Conservation (phyloP, 2,797 vertebrate species). For the Sebastolobus altivelis region DNA sequence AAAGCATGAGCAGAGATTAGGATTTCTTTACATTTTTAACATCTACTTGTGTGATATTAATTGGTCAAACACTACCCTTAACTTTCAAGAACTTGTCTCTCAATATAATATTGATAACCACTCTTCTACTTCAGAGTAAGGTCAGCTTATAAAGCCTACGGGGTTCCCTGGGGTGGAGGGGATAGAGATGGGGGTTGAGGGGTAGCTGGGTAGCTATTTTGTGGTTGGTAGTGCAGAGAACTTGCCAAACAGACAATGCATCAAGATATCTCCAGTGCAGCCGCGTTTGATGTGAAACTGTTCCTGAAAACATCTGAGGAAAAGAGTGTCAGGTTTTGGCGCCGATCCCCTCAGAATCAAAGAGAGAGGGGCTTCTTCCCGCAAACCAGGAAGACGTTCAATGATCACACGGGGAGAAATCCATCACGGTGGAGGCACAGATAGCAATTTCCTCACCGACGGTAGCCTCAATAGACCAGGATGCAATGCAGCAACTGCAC, state of each 20-base stretch:
- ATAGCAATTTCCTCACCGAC: constrained; percentile 38
- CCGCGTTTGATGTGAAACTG: constrained; percentile 1
- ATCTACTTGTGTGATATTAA: background rate
- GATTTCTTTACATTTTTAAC: background rate
- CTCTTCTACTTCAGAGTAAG: too few species aligned
- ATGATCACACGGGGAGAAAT: constrained; percentile 43
- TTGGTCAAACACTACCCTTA: too few species aligned
- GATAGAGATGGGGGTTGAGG: too few species aligned
- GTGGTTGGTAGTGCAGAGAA: background rate
- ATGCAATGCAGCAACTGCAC: constrained; percentile 48
- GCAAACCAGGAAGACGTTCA: background rate
- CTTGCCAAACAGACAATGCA: constrained; percentile 15
- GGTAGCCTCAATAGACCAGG: constrained; percentile 42
- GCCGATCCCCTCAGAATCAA: constrained; percentile 17
- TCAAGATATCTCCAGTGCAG: constrained; percentile 1
- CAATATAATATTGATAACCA: too few species aligned
- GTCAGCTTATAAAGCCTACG: too few species aligned
- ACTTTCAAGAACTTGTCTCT: too few species aligned
- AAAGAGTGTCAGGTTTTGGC: background rate
- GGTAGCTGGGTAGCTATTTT: too few species aligned
- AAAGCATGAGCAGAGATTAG: background rate
- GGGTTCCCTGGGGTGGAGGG: too few species aligned
- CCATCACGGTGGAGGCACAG: constrained; percentile 39
- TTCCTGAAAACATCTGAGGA: constrained; percentile 20
- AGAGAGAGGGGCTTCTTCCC: constrained; percentile 19